Base-by-base conservation (phyloP, 2,888 invertebrate genomes). In the Metellina segmentata region DNA sequence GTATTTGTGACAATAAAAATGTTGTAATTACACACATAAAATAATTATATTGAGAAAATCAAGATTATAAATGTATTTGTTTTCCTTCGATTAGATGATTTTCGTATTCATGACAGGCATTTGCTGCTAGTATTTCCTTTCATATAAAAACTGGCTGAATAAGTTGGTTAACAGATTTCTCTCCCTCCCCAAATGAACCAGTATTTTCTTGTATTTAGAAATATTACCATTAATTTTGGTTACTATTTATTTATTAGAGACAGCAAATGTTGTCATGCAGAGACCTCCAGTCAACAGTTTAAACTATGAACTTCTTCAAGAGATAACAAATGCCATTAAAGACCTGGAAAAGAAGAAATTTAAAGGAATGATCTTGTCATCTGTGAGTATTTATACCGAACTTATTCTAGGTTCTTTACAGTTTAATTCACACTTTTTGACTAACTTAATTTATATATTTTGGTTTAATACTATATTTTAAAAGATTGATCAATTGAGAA, bases 281-380 rank as follows among this genome's bases (percentile, higher is more conserved):
- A 85, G 89, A 61, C 85, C 85, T 16, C 92, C 92, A 11, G 92
- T 92, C 0, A 92, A 92, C 75, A 92, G 92, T 49, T 86, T 92
- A 13, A 92, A 89, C 72, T 52, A 81, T 6, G 92, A 92, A 34
- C 53, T 92, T 11, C 70, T 92, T 16, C 74, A 85, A 19, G 74
- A 89, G 16, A 11, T 92, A 6, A 85, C 89, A 49, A 13, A 53
- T 49, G 74, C 92, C 16, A 81, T 92, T 9, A 92, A 92, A 77
- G 77, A 81, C n/a, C 19, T 92, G 8, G 92, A 92, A 77, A 48
- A 89, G 16, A 92, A 89, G 53, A 81, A 89, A 13, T 92, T 71
- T 34, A 51, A 74, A 75, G 92, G 92, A 20, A 75, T 92, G 51
- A 86, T 92, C 52, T 81, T 92, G 51, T 81, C 89, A 34, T 92